Evolutionary conservation across 2,113 vertebrate species (phyloP).

Genomic region (Sander vitreus): DNA sequence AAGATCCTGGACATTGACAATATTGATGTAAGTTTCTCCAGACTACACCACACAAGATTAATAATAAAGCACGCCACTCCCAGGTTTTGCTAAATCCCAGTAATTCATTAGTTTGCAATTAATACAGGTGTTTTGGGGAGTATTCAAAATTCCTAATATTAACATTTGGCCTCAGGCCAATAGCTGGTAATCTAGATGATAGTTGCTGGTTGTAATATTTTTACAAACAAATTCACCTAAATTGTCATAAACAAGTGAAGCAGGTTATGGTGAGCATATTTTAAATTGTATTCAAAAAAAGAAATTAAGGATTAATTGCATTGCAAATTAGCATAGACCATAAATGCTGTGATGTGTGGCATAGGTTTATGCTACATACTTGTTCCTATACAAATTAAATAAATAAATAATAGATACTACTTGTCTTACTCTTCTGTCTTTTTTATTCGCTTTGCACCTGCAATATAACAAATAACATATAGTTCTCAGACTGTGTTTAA

Average conservation of each 20-base stretch:
- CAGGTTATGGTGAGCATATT: no score
- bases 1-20: slow-evolving; percentile 95
- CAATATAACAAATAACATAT: neutral
- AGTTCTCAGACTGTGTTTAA: neutral
- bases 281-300: no score
- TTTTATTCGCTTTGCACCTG: neutral
- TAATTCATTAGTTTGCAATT: neutral
- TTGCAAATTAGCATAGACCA: no score
- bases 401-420: no score
- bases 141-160: neutral
- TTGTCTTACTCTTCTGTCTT: neutral
- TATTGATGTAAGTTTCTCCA: slow-evolving; percentile 89
- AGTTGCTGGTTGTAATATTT: neutral
- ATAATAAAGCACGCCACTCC: neutral
- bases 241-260: neutral
- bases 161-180: neutral
- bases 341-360: no score
- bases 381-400: no score
- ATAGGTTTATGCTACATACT: no score
- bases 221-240: neutral
- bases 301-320: no score
- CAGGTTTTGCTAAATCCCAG: neutral
- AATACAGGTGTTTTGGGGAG: neutral
- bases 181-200: neutral
- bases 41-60: neutral